Base-by-base conservation (phyloP, 1,140 invertebrate species). In the Anastrepha obliqua region DNA sequence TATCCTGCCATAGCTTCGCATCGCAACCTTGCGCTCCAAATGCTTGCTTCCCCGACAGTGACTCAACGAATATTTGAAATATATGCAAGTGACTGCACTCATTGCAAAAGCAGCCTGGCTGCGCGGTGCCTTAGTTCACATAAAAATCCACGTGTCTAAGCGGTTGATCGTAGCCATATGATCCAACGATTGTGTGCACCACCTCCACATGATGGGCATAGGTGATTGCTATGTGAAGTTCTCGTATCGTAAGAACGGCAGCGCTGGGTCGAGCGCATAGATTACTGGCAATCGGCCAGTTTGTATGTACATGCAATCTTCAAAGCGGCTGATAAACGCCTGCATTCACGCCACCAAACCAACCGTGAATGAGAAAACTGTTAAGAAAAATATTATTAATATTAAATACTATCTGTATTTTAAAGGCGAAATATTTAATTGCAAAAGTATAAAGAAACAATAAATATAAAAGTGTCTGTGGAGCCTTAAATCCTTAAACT, bases 181-280 rank as follows among this genome's bases (percentile, higher is more conserved):
- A 93, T 17, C 95, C 95, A 39, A 94, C 95, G 89, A 96, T 95
- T 0, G 97, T 97, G 90, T 97, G 97, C 88, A 97, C 95, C 1
- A 96, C 95, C 91, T 97, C 96, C 0, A 97, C 96, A 89, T 96
- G 95, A 7, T 94, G 88, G 0, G 95, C 96, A 90, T 97, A 96
- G 67, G 93, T 94, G 60, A 93, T 93, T 89, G 96, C 96, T 1
- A 97, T 91, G 7, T 90, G 2, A 93, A 90, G 88, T 93, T 90
- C 62, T 94, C 91, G 39, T 90, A 92, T 87, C 94, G 89, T n/a
- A 94, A 96, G 39, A 94, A 91, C n/a, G 93, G 91, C 0, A 93
- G 89, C 2, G 95, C 95, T 4, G 95, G 95, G 89, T 96, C 95
- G 13, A 96, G 87, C 78, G 94, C 95, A 44, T 94, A 88, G 74